A percentile compares a stretch with the other conserved stretches of the same genome.
Conservation (phyloP, 2,888 invertebrate genomes). For the Lacanobia wlatinum region DNA sequence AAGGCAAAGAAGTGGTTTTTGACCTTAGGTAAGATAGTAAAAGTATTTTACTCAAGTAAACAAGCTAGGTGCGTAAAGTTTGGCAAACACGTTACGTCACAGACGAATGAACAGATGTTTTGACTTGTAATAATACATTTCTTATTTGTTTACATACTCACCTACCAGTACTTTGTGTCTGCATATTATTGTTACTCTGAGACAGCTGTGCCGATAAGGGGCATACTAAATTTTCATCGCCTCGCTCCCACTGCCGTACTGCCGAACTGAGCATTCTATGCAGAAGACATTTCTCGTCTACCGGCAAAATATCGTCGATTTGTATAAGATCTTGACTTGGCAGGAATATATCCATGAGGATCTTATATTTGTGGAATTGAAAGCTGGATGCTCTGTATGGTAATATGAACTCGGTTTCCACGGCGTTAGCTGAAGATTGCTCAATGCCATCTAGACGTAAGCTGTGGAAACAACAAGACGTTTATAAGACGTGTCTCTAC, state of each 20-base stretch:
- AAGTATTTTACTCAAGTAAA: slow-evolving; percentile 21
- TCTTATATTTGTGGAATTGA: slow-evolving; percentile 91
- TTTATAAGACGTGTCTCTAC: not conserved
- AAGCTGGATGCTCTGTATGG: slow-evolving; percentile 91
- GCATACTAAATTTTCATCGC: slow-evolving; percentile 90
- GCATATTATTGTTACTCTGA: slow-evolving; percentile 71
- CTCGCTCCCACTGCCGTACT: slow-evolving; percentile 91
- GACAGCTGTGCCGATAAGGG: slow-evolving; percentile 81
- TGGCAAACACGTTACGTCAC: slow-evolving; percentile 7
- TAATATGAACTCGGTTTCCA: slow-evolving; percentile 87
- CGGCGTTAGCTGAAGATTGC: slow-evolving; percentile 83
- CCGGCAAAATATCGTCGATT: slow-evolving; percentile 80
- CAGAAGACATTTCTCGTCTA: slow-evolving; percentile 86
- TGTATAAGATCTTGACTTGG: slow-evolving; percentile 86
- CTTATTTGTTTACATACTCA: slow-evolving; percentile 57
- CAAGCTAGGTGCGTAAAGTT: slow-evolving; percentile 14
- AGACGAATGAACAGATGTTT: slow-evolving; percentile 1
- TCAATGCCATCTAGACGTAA: slow-evolving; percentile 92
- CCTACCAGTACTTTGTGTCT: slow-evolving; percentile 74
- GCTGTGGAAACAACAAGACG: slow-evolving; percentile 77
- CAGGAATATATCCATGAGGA: slow-evolving; percentile 91
- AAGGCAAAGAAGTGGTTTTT: slow-evolving; percentile 20
- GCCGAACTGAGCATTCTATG: slow-evolving; percentile 91
- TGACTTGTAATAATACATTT: not conserved
- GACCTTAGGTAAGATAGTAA: slow-evolving; percentile 38